Conservation (phyloP, 2,888 invertebrate genomes). For the Drosophila colorata region DNA sequence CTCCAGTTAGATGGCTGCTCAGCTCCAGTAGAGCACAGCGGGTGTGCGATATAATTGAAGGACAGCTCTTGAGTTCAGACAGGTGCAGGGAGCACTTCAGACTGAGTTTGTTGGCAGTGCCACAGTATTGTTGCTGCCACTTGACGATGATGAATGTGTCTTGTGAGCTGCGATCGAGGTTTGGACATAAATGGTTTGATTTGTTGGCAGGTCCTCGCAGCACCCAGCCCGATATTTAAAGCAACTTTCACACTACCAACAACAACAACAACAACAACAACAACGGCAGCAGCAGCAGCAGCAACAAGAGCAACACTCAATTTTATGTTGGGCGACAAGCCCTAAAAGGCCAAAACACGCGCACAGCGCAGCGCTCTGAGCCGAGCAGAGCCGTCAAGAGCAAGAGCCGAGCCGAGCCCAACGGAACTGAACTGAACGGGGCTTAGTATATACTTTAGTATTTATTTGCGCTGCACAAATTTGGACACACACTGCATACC, state of each 20-base stretch:
- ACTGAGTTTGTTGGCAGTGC: slow-evolving; percentile 12
- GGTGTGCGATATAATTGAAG: slow-evolving; percentile 80
- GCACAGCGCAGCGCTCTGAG: slow-evolving; percentile 38
- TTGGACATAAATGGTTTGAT: slow-evolving; percentile 79
- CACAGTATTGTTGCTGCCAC: slow-evolving; percentile 28
- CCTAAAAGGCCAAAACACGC: slow-evolving; percentile 79
- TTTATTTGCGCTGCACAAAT: slow-evolving; percentile 75
- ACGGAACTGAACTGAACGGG: slow-evolving; percentile 4
- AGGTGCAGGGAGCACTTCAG: slow-evolving; percentile 64
- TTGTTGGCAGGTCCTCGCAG: slow-evolving; percentile 62
- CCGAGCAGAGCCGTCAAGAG: slow-evolving; percentile 20
- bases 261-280: slow-evolving; percentile 27
- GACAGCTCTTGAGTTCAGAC: slow-evolving; percentile 66
- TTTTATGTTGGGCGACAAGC: slow-evolving; percentile 69
- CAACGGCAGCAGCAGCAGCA: slow-evolving; percentile 15
- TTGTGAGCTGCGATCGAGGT: slow-evolving; percentile 50
- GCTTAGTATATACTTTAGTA: slow-evolving; percentile 42
- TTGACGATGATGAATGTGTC: slow-evolving; percentile 80
- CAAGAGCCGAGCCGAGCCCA: slow-evolving; percentile 20
- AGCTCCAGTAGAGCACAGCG: slow-evolving; percentile 66
- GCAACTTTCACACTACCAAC: slow-evolving; percentile 76
- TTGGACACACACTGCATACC: slow-evolving; percentile 79
- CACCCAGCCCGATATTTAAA: slow-evolving; percentile 64
- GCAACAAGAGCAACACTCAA: slow-evolving; percentile 51
- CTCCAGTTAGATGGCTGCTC: slow-evolving; percentile 60